Conservation (phyloP, 2,797 vertebrate species). For the Cyprinella venusta region DNA sequence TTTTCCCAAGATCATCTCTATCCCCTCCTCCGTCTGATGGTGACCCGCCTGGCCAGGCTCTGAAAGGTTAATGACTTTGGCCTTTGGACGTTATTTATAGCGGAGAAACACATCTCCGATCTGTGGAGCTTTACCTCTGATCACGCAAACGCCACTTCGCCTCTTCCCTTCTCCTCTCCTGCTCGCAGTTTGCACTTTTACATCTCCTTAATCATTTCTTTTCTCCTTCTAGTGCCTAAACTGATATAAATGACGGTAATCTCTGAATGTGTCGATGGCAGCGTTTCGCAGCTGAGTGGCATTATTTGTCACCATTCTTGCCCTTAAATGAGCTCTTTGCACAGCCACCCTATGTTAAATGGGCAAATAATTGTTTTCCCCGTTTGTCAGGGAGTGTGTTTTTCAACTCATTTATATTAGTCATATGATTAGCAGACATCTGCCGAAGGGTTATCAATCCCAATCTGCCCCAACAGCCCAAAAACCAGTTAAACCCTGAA, state of each 20-base stretch:
- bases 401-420: conserved; percentile 76
- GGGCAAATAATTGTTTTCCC: conserved; percentile 81
- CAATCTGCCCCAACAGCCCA: conserved; percentile 72
- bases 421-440: conserved; percentile 63
- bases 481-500: conserved; percentile 54
- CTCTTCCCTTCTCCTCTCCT: conserved; percentile 15
- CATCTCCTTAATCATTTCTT: conserved; percentile 73
- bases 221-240: conserved; percentile 73
- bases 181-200: conserved; percentile 60
- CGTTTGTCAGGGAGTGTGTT: conserved; percentile 74
- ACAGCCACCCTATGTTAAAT: conserved; percentile 74
- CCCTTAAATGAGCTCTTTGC: conserved; percentile 62
- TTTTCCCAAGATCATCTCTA: conserved; percentile 70
- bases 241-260: conserved; percentile 84
- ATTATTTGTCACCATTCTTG: conserved; percentile 83
- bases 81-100: conserved; percentile 81
- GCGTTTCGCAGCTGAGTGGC: conserved; percentile 70
- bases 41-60: conserved; percentile 73
- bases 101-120: conserved; percentile 78
- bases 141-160: conserved; percentile 35
- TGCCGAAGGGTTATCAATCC: conserved; percentile 76
- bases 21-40: conserved; percentile 75
- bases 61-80: conserved; percentile 86
- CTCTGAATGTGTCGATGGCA: conserved; percentile 76
- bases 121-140: conserved; percentile 75